Evolutionary conservation across 2,113 vertebrate genomes (phyloP), one percentile per base, ranked within the genome.

Genomic region (Cyanoliseus patagonus): DNA sequence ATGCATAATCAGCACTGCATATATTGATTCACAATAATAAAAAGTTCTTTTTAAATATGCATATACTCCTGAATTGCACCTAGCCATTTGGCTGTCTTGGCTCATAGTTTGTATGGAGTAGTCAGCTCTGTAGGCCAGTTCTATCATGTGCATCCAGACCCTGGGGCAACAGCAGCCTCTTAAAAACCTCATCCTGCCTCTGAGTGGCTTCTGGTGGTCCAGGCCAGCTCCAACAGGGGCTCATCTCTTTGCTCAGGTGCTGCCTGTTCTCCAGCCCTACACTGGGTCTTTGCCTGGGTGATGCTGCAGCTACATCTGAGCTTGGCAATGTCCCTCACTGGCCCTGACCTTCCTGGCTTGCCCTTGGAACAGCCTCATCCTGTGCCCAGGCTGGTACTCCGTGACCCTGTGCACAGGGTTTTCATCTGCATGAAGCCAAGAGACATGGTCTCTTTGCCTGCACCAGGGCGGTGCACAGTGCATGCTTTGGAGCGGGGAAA

Each of bases 221-320:
- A 8, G 69, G 30, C 31, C 74, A 53, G 41, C 55, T 52, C 53
- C 49, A 3, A 0, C 2, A 6, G 19, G 14, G 23, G 19, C 10
- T 68, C 57, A 57, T 6, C 37, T 51, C 67, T 67, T 72, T 4
- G 3, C 46, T 59, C 5, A 0, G 35, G 39, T 85, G 51, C 62
- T 72, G 67, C 41, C 67, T 27, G 5, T 47, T 66, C 69, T 78
- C 41, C 74, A 62, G 53, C 3, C 35, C n/a, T 49, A 1, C 37
- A 41, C 46, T 0, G 0, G 14, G 20, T 44, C 64, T 39, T n/a
- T 63, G 51, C 37, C 46, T 0, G 2, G n/a, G 57, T 0, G 17
- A 41, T 55, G 68, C 84, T 39, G 64, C 13, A 59, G 84, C 67
- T 61, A 3, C 9, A 0, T 7, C 44, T 20, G 73, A 64, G 49